Evolutionary conservation across 2,888 invertebrate species (phyloP).

Genomic region (Harmothoe impar): DNA sequence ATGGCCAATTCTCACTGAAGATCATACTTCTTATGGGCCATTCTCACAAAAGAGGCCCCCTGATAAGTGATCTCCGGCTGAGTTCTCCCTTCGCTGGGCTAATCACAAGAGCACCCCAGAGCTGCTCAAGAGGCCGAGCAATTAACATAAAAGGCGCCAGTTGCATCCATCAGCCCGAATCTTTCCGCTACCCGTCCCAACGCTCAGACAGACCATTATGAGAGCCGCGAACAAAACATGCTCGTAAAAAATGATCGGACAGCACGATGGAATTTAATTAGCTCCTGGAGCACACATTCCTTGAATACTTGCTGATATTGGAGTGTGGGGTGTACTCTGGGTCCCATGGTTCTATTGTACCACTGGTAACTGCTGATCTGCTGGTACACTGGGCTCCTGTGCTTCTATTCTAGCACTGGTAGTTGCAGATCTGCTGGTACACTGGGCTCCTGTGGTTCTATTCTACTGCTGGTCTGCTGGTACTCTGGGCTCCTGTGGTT

Average conservation of each 20-base stretch:
- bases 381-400: too few species aligned
- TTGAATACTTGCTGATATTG: constrained; percentile 24
- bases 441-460: background rate
- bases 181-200: constrained; percentile 31
- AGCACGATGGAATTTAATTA: constrained; percentile 11
- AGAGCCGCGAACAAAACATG: background rate
- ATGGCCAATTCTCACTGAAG: too few species aligned
- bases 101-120: background rate
- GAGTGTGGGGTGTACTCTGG: background rate
- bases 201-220: constrained; percentile 17
- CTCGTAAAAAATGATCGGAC: background rate
- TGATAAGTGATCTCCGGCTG: constrained; percentile 18
- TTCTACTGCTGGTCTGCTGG: too few species aligned
- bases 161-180: background rate
- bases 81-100: background rate
- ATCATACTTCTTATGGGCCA: background rate
- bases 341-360: too few species aligned
- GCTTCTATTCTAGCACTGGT: background rate
- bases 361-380: too few species aligned
- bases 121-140: background rate
- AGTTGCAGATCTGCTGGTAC: background rate
- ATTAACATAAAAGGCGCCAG: constrained; percentile 27
- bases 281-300: background rate
- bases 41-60: background rate
- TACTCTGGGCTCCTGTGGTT: background rate